These are phyloP conservation scores for Protodeltote pygarga DNA, from an alignment of 2,888 invertebrate genomes.

Conservation along the genomic window DNA sequence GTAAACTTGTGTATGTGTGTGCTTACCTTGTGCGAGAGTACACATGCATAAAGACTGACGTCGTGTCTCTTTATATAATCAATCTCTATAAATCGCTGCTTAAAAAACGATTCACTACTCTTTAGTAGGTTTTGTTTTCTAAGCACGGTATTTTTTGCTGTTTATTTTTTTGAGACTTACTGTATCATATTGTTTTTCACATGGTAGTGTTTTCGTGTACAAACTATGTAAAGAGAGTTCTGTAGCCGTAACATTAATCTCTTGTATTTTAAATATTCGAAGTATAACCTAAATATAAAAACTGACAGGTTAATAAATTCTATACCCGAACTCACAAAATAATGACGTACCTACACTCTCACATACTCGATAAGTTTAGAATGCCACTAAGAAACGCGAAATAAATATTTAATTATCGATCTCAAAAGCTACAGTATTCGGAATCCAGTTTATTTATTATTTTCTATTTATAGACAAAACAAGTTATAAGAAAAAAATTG, in stretches of 20 bases:
- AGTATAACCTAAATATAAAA: background rate
- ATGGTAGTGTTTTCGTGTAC: background rate
- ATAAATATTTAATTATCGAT: constrained; percentile 6
- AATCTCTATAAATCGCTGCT: constrained; percentile 23
- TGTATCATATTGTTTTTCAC: background rate
- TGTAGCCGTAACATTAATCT: background rate
- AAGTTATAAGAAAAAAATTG: constrained; percentile 2
- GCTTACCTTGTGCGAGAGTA: constrained; percentile 4
- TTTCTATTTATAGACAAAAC: constrained; percentile 9
- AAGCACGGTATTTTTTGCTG: background rate
- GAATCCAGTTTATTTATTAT: constrained; percentile 1
- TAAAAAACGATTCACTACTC: constrained; percentile 6
- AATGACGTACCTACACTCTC: constrained; percentile 3
- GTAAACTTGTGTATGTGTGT: constrained; percentile 9
- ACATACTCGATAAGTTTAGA: constrained; percentile 12
- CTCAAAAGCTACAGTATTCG: constrained; percentile 5
- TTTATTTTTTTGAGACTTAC: background rate
- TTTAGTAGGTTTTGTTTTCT: constrained; percentile 4
- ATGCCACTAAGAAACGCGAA: background rate
- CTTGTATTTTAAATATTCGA: background rate
- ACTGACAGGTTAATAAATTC: too few relatives aligned
- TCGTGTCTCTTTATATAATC: constrained; percentile 35
- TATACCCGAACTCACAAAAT: background rate
- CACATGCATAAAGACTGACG: background rate
- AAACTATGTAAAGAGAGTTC: background rate